A percentile compares a stretch with the other conserved stretches of the same genome.
Evolutionary conservation across 1,140 invertebrate genomes (phyloP).

Genomic region (Diplogasteroides magnus): DNA sequence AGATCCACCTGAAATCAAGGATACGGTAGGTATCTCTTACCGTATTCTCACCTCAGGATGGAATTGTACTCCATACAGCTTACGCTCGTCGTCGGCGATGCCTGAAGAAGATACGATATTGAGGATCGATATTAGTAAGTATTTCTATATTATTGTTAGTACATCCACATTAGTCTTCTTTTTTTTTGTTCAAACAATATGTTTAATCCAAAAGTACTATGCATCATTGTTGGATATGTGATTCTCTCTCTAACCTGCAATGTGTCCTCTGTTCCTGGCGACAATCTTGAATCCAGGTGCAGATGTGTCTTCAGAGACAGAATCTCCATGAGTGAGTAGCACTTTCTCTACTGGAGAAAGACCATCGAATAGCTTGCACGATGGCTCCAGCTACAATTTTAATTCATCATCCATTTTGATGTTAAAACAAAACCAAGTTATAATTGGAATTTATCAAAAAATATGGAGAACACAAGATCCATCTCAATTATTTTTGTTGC

Average conservation of each 20-base stretch:
- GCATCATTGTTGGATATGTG: too few species aligned
- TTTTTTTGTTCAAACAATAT: too few species aligned
- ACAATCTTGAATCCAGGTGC: conserved; percentile 47
- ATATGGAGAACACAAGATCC: too few species aligned
- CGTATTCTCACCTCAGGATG: conserved; percentile 70
- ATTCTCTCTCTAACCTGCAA: conserved; percentile 25
- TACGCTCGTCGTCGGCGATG: conserved; percentile 81
- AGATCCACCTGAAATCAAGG: conserved; percentile 70
- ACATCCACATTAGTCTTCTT: too few species aligned
- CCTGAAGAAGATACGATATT: conserved; percentile 58
- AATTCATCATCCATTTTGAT: too few species aligned
- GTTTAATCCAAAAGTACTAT: too few species aligned
- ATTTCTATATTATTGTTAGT: too few species aligned
- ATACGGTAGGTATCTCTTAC: conserved; percentile 9
- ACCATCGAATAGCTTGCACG: conserved; percentile 72
- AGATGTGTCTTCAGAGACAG: conserved; percentile 75
- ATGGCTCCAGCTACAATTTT: conserved; percentile 81
- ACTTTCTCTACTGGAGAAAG: conserved; percentile 80
- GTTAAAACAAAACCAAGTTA: too few species aligned
- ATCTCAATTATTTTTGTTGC: too few species aligned
- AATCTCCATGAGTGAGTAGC: conserved; percentile 91
- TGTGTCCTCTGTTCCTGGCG: conserved; percentile 28
- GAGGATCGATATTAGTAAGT: too few species aligned
- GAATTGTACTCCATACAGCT: conserved; percentile 94
- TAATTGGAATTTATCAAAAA: too few species aligned